Percentiles rank a stretch among this genome's conserved stretches.
Conservation (phyloP, 2,797 vertebrate genomes). For the Lycodopsis pacificus region DNA sequence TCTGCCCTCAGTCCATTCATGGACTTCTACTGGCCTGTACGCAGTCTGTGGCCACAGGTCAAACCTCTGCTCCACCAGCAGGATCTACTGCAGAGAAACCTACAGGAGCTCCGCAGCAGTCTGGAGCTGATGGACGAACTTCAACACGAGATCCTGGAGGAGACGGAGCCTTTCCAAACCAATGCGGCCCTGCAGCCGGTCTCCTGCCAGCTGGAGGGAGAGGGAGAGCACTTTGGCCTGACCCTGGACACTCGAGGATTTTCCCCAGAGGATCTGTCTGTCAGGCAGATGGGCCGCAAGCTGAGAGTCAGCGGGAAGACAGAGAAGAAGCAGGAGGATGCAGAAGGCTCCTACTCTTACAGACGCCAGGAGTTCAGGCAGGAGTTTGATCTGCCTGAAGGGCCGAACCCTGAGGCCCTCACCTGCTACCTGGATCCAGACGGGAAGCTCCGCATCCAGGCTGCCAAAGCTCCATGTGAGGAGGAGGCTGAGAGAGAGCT, state of each 20-base stretch:
- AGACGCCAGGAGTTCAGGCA: conserved; percentile 84
- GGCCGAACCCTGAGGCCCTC: conserved; percentile 78
- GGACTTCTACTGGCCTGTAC: conserved; percentile 71
- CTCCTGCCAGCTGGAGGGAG: conserved; percentile 65
- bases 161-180: conserved; percentile 65
- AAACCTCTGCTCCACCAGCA: conserved; percentile 65
- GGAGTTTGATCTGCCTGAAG: conserved; percentile 86
- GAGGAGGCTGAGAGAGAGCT: conserved; percentile 53
- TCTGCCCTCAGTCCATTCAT: conserved; percentile 59
- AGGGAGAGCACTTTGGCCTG: conserved; percentile 74
- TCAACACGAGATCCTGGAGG: conserved; percentile 68
- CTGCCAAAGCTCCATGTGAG: conserved; percentile 30
- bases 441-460: conserved; percentile 85
- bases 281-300: conserved; percentile 76
- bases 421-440: conserved; percentile 83
- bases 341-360: conserved; percentile 85
- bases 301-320: conserved; percentile 77
- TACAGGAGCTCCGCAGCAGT: conserved; percentile 71
- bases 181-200: conserved; percentile 54
- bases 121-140: conserved; percentile 76
- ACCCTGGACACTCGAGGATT: conserved; percentile 82
- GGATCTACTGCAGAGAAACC: conserved; percentile 66
- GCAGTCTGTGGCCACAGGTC: conserved; percentile 77
- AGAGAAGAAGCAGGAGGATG: conserved; percentile 79
- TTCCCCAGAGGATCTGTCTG: conserved; percentile 81